Evolutionary conservation across 1,140 invertebrate genomes (phyloP).

Genomic region (Scaptodrosophila lebanonensis): DNA sequence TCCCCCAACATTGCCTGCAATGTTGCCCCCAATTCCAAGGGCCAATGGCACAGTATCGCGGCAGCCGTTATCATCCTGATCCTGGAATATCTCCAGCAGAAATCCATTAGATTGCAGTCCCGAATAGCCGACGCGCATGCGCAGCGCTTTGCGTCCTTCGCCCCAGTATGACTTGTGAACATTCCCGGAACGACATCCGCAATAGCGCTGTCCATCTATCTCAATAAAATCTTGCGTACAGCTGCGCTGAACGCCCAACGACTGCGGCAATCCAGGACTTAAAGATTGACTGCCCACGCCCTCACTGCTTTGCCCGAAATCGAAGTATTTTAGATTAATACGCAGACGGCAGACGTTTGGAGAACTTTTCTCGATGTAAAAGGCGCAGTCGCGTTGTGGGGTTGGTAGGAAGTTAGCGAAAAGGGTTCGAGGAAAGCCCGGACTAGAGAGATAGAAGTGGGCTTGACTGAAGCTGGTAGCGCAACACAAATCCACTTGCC

Average conservation of each 20-base stretch:
- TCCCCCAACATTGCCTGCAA: too few species aligned
- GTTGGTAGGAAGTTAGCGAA: constrained; percentile 54
- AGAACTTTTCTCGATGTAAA: constrained; percentile 78
- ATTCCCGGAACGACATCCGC: constrained; percentile 79
- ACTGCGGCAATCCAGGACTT: background rate
- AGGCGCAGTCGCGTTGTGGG: constrained; percentile 77
- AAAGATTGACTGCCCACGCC: constrained; percentile 2
- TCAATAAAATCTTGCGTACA: constrained; percentile 79
- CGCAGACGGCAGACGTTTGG: constrained; percentile 78
- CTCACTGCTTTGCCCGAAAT: constrained; percentile 72
- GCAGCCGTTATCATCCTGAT: constrained; percentile 77
- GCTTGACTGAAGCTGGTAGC: constrained; percentile 74
- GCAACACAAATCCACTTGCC: constrained; percentile 76
- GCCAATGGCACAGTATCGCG: constrained; percentile 7
- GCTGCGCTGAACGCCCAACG: background rate
- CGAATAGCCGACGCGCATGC: constrained; percentile 62
- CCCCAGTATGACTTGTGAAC: constrained; percentile 72
- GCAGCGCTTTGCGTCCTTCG: constrained; percentile 66
- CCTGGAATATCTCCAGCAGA: constrained; percentile 79
- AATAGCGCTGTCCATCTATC: constrained; percentile 79
- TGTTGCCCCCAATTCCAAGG: constrained; percentile 23
- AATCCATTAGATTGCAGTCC: constrained; percentile 78
- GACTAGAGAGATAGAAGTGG: constrained; percentile 79
- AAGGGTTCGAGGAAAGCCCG: constrained; percentile 79
- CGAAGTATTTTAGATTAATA: constrained; percentile 80